Conservation (phyloP, 2,888 invertebrate genomes). For the Palloptera scutellata region DNA sequence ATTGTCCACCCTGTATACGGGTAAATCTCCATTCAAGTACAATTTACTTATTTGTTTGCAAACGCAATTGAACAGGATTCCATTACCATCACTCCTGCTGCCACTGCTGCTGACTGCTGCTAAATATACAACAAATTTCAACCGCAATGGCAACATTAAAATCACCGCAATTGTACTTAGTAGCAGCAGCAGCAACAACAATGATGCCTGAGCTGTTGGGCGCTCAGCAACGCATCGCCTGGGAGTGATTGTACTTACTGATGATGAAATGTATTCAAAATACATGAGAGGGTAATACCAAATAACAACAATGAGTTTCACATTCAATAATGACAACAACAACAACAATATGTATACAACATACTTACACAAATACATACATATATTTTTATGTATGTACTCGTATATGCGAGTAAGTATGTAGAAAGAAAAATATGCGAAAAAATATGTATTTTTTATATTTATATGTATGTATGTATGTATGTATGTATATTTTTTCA, state of each 20-base stretch:
- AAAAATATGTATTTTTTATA: too few species aligned
- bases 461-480: too few species aligned
- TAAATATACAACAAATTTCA: too few species aligned
- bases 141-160: background rate
- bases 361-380: background rate
- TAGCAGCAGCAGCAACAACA: background rate
- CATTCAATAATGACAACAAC: background rate
- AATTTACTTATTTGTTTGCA: conserved; percentile 5
- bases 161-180: background rate
- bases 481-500: background rate
- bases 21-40: background rate
- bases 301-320: background rate
- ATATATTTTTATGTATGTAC: too few species aligned
- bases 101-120: background rate
- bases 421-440: too few species aligned
- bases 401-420: too few species aligned
- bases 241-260: background rate
- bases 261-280: background rate
- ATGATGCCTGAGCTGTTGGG: background rate
- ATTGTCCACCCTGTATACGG: too few species aligned
- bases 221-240: background rate
- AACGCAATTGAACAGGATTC: conserved; percentile 11
- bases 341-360: background rate
- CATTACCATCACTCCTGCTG: conserved; percentile 10
- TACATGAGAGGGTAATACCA: background rate